Conservation (phyloP, 2,888 invertebrate species). For the Pherbina coryleti region DNA sequence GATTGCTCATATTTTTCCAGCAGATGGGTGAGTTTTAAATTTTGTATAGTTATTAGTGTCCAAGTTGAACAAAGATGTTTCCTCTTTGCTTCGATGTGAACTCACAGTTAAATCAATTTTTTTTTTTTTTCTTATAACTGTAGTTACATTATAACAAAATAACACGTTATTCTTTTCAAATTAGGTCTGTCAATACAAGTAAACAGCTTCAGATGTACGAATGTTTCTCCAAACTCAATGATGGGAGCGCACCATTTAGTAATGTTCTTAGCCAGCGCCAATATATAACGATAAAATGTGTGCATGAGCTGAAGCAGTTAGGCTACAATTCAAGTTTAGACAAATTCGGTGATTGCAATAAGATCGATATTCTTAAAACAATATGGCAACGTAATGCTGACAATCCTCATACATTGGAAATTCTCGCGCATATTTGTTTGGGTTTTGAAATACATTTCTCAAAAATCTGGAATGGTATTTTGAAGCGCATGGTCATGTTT, state of each 20-base stretch:
- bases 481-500: conserved; percentile 67
- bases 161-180: not conserved
- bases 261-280: conserved; percentile 63
- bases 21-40: conserved; percentile 59
- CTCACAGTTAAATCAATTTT: too few relatives aligned
- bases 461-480: conserved; percentile 68
- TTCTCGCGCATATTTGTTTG: conserved; percentile 67
- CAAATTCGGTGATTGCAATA: conserved; percentile 67
- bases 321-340: conserved; percentile 67
- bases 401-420: conserved; percentile 63
- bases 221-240: conserved; percentile 66
- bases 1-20: conserved; percentile 63
- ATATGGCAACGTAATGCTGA: conserved; percentile 66
- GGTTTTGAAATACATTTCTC: conserved; percentile 66
- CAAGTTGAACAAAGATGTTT: too few relatives aligned
- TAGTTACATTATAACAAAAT: not conserved
- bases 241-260: conserved; percentile 61
- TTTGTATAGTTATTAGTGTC: too few relatives aligned
- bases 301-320: conserved; percentile 66
- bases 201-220: conserved; percentile 68
- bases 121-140: too few relatives aligned
- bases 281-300: conserved; percentile 67
- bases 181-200: conserved; percentile 60
- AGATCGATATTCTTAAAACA: conserved; percentile 66
- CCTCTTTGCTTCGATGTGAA: too few relatives aligned